Evolutionary conservation across 2,888 invertebrate genomes (phyloP).

Genomic region (Cosmia trapezina): DNA sequence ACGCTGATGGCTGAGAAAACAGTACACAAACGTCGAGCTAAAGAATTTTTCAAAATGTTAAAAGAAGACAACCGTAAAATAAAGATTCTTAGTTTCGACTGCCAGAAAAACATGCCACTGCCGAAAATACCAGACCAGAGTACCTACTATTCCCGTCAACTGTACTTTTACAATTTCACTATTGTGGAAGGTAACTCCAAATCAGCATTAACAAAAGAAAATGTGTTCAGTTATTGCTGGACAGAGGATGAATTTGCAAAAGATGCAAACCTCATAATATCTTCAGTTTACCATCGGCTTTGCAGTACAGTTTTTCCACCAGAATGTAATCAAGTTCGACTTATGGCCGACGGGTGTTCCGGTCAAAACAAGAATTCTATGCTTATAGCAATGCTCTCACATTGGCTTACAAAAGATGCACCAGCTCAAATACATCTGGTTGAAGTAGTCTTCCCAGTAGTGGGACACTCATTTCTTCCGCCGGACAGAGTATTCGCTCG

Average conservation of each 20-base stretch:
- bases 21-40: slow-evolving; percentile 55
- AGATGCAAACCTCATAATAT: slow-evolving; percentile 46
- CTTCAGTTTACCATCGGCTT: slow-evolving; percentile 46
- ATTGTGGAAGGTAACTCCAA: slow-evolving; percentile 68
- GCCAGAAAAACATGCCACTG: slow-evolving; percentile 61
- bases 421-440: slow-evolving; percentile 26
- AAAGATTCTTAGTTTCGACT: slow-evolving; percentile 57
- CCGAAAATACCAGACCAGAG: slow-evolving; percentile 59
- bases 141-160: slow-evolving; percentile 42
- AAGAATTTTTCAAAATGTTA: slow-evolving; percentile 57
- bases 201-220: slow-evolving; percentile 49
- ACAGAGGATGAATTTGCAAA: slow-evolving; percentile 31
- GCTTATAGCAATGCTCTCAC: slow-evolving; percentile 27
- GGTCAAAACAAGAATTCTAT: slow-evolving; percentile 38
- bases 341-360: slow-evolving; percentile 19
- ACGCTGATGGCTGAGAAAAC: slow-evolving; percentile 48
- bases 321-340: slow-evolving; percentile 28
- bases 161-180: slow-evolving; percentile 70
- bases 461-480: slow-evolving; percentile 48
- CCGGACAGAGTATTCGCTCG: slow-evolving; percentile 39
- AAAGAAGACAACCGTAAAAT: slow-evolving; percentile 49
- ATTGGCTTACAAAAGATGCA: slow-evolving; percentile 19
- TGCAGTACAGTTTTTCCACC: slow-evolving; percentile 19
- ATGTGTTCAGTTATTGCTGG: slow-evolving; percentile 53
- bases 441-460: slow-evolving; percentile 41